Percentiles rank a stretch among this genome's conserved stretches.
Conservation (phyloP, 2,113 vertebrate species). For the Mesitornis unicolor region DNA sequence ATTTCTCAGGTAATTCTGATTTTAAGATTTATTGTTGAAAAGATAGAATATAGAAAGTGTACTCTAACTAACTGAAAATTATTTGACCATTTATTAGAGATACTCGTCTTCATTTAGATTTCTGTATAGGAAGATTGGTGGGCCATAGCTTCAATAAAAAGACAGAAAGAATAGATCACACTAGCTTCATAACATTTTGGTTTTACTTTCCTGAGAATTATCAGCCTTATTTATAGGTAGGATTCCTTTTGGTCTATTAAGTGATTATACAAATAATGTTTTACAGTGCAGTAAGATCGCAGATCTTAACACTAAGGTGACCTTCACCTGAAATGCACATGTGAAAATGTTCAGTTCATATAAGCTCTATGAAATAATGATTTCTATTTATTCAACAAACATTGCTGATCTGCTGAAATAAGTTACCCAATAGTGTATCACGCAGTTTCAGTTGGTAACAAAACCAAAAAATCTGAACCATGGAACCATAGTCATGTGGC, state of each 20-base stretch:
- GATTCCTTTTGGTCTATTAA: conserved; percentile 42
- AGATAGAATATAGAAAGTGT: background rate
- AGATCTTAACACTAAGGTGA: conserved; percentile 14
- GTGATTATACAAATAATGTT: conserved; percentile 18
- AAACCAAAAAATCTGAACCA: background rate
- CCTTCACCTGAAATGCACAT: background rate
- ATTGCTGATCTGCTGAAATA: background rate
- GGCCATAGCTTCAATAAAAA: background rate
- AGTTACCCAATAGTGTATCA: background rate
- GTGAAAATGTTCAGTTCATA: background rate
- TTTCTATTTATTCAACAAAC: background rate
- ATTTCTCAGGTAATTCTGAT: background rate
- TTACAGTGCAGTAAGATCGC: conserved; percentile 24
- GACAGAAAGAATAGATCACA: conserved; percentile 3
- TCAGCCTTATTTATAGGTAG: conserved; percentile 32
- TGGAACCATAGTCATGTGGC: background rate
- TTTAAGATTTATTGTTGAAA: background rate
- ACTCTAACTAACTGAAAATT: background rate
- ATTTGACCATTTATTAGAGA: conserved; percentile 2
- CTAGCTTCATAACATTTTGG: conserved; percentile 18
- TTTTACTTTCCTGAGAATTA: conserved; percentile 53
- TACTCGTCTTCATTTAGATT: conserved; percentile 1
- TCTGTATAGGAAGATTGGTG: background rate
- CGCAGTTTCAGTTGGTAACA: background rate
- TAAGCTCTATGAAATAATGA: background rate